Conservation (phyloP, 2,797 vertebrate species). For the Oceanodroma leucorhoa region DNA sequence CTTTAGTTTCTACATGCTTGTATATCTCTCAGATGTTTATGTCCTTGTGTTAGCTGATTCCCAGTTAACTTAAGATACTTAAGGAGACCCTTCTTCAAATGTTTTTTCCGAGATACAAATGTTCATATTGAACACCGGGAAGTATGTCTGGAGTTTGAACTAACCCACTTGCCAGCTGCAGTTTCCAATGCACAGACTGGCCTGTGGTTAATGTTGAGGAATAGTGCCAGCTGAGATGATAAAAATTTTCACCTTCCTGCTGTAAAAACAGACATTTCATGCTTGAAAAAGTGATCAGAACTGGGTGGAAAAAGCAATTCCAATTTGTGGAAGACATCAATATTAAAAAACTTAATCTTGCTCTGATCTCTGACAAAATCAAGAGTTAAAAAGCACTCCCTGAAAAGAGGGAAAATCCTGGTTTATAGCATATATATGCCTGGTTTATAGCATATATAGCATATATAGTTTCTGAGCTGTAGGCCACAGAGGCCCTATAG, state of each 20-base stretch:
- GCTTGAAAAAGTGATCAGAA: not conserved
- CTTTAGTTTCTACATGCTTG: not conserved
- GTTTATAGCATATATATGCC: not conserved
- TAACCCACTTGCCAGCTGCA: not conserved
- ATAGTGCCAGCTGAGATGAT: not conserved
- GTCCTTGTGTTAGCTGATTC: not conserved
- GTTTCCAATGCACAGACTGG: not conserved
- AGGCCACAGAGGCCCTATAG: fast-evolving
- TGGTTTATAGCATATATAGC: not conserved
- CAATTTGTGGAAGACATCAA: not conserved
- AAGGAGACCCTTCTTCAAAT: not conserved
- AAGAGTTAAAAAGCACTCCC: not conserved
- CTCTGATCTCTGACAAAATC: not conserved
- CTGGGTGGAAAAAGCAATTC: not conserved
- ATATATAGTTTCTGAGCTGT: not conserved
- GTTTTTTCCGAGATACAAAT: not conserved
- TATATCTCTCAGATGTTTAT: not conserved
- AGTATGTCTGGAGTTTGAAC: not conserved
- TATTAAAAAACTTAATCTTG: not conserved
- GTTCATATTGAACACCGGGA: not conserved
- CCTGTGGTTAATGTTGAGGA: not conserved
- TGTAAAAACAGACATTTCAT: not conserved
- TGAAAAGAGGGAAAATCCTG: not conserved
- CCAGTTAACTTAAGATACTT: not conserved
- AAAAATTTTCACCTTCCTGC: not conserved